These are phyloP conservation scores for Panagrolaimus sp. DNA, from an alignment of 1,140 invertebrate genomes.

Conservation along the genomic window DNA sequence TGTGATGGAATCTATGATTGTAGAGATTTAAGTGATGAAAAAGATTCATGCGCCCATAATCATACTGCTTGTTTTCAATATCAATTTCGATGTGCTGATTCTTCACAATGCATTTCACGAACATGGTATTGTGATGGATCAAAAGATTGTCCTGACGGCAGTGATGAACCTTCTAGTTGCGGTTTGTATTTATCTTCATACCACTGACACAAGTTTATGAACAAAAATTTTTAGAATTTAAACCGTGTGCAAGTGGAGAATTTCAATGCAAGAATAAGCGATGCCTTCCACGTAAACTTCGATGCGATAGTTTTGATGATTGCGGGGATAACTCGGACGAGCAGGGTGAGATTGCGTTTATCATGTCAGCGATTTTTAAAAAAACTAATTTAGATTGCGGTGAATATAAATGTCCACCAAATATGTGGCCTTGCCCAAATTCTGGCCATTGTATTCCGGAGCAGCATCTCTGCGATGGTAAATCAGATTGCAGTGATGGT, in stretches of 20 bases:
- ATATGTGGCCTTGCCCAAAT: slow-evolving; percentile 80
- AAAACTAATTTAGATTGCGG: slow-evolving; percentile 67
- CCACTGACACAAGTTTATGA: no score
- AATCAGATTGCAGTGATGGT: slow-evolving; percentile 80
- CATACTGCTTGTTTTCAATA: slow-evolving; percentile 71
- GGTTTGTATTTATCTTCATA: slow-evolving; percentile 52
- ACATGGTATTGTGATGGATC: slow-evolving; percentile 40
- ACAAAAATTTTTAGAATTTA: slow-evolving; percentile 64
- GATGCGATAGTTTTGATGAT: slow-evolving; percentile 61
- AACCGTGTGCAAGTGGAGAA: slow-evolving; percentile 78
- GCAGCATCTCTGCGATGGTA: slow-evolving; percentile 79
- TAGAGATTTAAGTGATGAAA: slow-evolving; percentile 76
- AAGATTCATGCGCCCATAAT: slow-evolving; percentile 65
- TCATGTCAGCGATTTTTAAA: slow-evolving; percentile 49
- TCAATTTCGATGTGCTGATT: slow-evolving; percentile 79
- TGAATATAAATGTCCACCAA: slow-evolving; percentile 76
- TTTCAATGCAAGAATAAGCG: slow-evolving; percentile 85
- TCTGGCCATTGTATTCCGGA: slow-evolving; percentile 78
- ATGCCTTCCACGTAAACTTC: slow-evolving; percentile 72
- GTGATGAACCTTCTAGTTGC: slow-evolving; percentile 74
- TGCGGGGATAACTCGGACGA: slow-evolving; percentile 68
- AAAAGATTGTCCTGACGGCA: slow-evolving; percentile 66
- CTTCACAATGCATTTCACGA: slow-evolving; percentile 74
- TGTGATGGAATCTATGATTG: slow-evolving; percentile 81
- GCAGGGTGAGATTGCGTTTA: no score